Evolutionary conservation across 92 coral and sea anemone genomes (phyloP).

Genomic region (Palythoa grandiflora): DNA sequence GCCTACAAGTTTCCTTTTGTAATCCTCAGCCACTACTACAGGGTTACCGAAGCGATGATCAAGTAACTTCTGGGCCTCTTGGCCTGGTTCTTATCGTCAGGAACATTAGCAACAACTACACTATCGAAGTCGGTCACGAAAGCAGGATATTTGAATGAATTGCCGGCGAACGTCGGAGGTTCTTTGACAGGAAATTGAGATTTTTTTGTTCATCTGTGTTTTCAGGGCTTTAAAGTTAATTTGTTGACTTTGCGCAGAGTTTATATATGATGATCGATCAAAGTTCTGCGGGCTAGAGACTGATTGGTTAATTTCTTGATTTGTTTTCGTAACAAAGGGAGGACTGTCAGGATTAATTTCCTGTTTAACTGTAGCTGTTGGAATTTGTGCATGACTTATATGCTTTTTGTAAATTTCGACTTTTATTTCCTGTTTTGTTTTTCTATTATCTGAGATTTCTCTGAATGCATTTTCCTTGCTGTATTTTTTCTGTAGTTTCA

Average conservation of each 20-base stretch:
- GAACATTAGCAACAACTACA: slow-evolving; percentile 57
- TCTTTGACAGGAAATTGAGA: slow-evolving; percentile 59
- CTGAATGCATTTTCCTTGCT: neutral
- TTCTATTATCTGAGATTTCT: slow-evolving; percentile 11
- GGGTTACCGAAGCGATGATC: slow-evolving; percentile 77
- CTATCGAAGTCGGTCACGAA: neutral
- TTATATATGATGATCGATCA: neutral
- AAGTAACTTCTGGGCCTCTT: slow-evolving; percentile 66
- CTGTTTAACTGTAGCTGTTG: too few relatives aligned
- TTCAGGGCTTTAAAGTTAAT: neutral
- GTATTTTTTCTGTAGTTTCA: too few relatives aligned
- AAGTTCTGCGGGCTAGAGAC: neutral
- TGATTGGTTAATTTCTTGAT: neutral
- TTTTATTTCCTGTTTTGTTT: too few relatives aligned
- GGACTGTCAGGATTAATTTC: too few relatives aligned
- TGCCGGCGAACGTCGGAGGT: slow-evolving; percentile 62
- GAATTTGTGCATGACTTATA: neutral
- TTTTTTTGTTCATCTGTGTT: slow-evolving; percentile 53
- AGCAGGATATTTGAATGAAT: too few relatives aligned
- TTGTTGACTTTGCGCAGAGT: neutral
- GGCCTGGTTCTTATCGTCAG: slow-evolving; percentile 52
- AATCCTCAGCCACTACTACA: slow-evolving; percentile 66
- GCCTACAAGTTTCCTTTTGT: neutral
- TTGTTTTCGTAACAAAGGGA: neutral
- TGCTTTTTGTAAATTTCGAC: neutral